Percentiles rank a stretch among this genome's conserved stretches.
phyloP scores from a whole-genome alignment of 2,113 vertebrate species.

The Xiphophorus couchianus region DNA sequence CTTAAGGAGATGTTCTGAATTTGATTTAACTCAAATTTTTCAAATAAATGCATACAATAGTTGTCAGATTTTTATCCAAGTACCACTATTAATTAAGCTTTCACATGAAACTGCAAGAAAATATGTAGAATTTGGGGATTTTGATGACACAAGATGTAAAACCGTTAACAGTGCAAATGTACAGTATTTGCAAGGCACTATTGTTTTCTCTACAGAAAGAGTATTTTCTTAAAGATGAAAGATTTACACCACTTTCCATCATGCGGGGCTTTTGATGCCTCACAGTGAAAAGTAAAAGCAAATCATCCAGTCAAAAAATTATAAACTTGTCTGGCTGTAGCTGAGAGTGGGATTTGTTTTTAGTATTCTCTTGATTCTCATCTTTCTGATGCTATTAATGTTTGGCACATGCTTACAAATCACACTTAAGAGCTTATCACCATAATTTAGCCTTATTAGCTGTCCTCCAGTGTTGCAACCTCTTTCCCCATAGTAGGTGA shows the following conservation, averaged over 20 bases:
- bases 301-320: background rate
- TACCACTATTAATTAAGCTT: background rate
- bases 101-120: background rate
- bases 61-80: background rate
- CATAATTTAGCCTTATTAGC: background rate
- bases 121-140: background rate
- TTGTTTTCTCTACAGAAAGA: slow-evolving; percentile 8
- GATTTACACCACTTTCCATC: background rate
- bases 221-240: background rate
- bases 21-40: background rate
- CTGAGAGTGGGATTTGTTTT: background rate
- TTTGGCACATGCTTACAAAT: background rate
- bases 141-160: background rate
- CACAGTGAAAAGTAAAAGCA: background rate
- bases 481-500: background rate
- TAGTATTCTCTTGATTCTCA: background rate
- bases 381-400: background rate
- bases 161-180: background rate
- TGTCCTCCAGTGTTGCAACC: background rate
- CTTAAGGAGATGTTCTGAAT: background rate
- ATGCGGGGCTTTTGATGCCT: background rate
- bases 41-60: background rate
- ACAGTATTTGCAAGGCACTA: slow-evolving; percentile 2
- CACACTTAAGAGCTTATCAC: background rate
- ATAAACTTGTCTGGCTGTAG: background rate